Base-by-base conservation (phyloP, 2,797 vertebrate genomes). In the Argya squamiceps region DNA sequence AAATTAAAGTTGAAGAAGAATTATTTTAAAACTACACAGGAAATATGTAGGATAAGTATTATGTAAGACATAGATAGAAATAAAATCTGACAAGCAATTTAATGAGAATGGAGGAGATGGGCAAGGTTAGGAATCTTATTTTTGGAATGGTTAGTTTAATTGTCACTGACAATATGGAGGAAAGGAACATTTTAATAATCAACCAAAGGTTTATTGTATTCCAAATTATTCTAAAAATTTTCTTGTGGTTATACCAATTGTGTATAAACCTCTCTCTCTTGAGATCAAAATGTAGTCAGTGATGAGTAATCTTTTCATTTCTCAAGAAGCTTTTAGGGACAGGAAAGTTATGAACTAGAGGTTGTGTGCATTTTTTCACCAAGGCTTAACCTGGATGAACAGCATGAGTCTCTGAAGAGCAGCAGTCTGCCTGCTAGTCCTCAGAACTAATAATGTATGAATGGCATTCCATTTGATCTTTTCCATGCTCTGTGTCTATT, bases 21-120 rank as follows among this genome's bases (percentile, higher is more conserved):
- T 52, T 70, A 1, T 62, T 89, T 83, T 75, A 58, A 83, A 91
- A 64, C 30, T 75, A 50, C 6, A 52, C n/a, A 67, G 11, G 63
- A 84, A 92, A 87, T 80, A 67, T 12, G 15, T 44, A 71, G n/a
- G 60, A 10, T 91, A 82, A 92, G 87, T 84, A 87, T 67, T 68
- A 58, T 0, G 0, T 53, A 67, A 83, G 85, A 47, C 52, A n/a
- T 64, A 84, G 53, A 91, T 58, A 92, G 52, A 91, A 89, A 92
- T 93, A 77, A 77, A 88, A 37, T 47, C 18, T 92, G 88, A 78
- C 58, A 92, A 92, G 56, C 15, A 75, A 62, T 84, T 91, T 91
- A 88, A 71, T 84, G 71, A 81, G 12, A 46, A 75, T 73, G 29
- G 32, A 86, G 37, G 62, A 43, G 46, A 83, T 49, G 19, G 63